Percentiles rank a stretch among this genome's conserved stretches.
Evolutionary conservation across 2,113 vertebrate genomes (phyloP).

Genomic region (Spizaetus ornatus): DNA sequence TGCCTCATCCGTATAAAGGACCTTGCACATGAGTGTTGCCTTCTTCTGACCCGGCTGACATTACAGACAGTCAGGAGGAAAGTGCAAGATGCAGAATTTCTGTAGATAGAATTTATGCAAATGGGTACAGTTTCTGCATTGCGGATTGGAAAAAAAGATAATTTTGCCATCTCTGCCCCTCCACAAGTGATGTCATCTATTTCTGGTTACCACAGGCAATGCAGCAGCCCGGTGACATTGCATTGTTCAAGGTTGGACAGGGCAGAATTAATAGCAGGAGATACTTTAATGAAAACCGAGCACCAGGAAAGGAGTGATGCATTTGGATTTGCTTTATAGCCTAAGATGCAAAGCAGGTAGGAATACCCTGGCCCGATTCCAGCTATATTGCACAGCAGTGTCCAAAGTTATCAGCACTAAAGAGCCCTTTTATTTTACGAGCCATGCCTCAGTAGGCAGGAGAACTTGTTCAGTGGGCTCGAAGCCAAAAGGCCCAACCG

Average conservation of each 20-base stretch:
- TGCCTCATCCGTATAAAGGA: background rate
- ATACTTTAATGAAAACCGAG: background rate
- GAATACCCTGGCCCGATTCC: background rate
- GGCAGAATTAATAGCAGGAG: background rate
- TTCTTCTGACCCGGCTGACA: background rate
- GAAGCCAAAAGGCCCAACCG: constrained; percentile 33
- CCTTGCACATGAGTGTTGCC: background rate
- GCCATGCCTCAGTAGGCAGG: constrained; percentile 26
- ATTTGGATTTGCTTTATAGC: constrained; percentile 7
- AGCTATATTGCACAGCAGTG: background rate
- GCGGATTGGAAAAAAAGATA: background rate
- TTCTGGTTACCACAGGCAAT: background rate
- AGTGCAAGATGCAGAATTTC: background rate
- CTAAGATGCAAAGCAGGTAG: constrained; percentile 35
- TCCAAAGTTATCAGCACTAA: constrained; percentile 28
- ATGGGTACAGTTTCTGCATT: background rate
- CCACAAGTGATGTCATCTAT: background rate
- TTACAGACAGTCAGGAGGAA: background rate
- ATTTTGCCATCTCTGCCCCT: background rate
- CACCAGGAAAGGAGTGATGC: background rate
- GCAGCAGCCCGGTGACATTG: background rate
- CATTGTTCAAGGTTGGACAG: background rate
- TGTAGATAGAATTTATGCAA: background rate
- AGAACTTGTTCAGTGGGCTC: constrained; percentile 3
- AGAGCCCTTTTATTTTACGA: background rate